These are phyloP conservation scores for Drosophila pseudoananassae DNA, from an alignment of 1,140 invertebrate genomes.

Conservation along the genomic window DNA sequence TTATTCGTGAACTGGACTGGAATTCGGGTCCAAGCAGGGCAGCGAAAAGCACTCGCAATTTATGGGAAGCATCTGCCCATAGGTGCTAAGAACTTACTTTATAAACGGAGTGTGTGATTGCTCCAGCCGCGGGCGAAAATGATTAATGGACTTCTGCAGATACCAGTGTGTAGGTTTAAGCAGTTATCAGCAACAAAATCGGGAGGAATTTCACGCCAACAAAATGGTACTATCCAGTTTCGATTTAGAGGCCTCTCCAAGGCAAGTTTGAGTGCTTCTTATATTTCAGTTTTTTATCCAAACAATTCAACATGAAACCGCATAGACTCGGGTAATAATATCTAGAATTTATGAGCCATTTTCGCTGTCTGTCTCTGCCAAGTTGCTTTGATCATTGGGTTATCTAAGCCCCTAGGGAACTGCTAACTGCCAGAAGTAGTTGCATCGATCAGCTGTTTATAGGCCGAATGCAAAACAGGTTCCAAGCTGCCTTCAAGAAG, in stretches of 20 bases:
- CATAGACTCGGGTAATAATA: conserved; percentile 24
- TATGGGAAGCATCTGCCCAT: conserved; percentile 46
- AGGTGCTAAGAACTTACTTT: conserved; percentile 38
- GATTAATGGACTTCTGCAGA: conserved; percentile 18
- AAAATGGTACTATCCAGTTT: background rate
- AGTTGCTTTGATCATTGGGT: background rate
- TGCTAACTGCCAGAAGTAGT: conserved; percentile 22
- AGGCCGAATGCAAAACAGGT: conserved; percentile 32
- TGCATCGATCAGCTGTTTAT: conserved; percentile 45
- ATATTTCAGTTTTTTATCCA: conserved; percentile 6
- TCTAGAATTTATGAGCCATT: conserved; percentile 28
- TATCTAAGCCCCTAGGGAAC: conserved; percentile 1
- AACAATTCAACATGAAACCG: conserved; percentile 28
- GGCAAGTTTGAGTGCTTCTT: conserved; percentile 3
- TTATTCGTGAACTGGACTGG: conserved; percentile 8
- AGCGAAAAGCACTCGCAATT: conserved; percentile 35
- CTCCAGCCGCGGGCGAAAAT: conserved; percentile 31
- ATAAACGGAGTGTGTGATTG: conserved; percentile 46
- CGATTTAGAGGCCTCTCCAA: background rate
- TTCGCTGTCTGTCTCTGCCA: background rate
- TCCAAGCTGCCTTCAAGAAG: conserved; percentile 3
- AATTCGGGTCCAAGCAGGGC: conserved; percentile 17
- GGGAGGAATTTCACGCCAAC: background rate
- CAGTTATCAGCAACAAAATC: conserved; percentile 39
- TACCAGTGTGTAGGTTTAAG: conserved; percentile 13